Base-by-base conservation (phyloP, 2,888 invertebrate species). In the Lysandra bellargus region DNA sequence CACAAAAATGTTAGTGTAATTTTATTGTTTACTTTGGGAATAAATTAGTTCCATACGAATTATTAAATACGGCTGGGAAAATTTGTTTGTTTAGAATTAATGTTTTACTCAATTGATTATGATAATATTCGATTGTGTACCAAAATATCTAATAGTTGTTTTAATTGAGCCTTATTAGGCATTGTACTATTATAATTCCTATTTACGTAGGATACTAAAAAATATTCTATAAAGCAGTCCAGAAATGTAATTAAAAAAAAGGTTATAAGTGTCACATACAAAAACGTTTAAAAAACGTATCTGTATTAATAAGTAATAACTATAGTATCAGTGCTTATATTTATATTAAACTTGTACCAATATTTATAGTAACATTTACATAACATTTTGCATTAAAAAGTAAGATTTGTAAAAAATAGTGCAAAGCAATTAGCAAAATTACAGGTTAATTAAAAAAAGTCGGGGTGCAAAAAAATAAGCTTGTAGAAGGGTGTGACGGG, bases 1-100 rank as follows among this genome's bases (percentile, higher is more conserved):
- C 78, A 80, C 78, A 78, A 78, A 81, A 81, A 80, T 81, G 79
- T 79, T 80, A 78, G 79, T 81, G 80, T 80, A 80, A 80, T 74
- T 79, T 76, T 57, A 76, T 76, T 74, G 79, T 74, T 73, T 79
- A 79, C 74, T 73, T 74, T 79, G 74, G 74, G 60, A 74, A 79
- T 74, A 79, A 76, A 79, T 79, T 79, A 79, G 79, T 79, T 79
- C 60, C 79, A 79, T 60, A 79, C 60, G 57, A 79, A 79, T 73
- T 79, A 60, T 74, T 73, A 74, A 79, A 79, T 74, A 60, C 74
- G 74, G 40, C 57, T 57, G 53, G 57, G 73, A 60, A 74, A 74
- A 79, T 79, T 40, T 60, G 74, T 79, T 79, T 79, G 73, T 60
- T 79, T 74, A 79, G 40, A 40, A 79, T 74, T 73, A 79, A 79